Evolutionary conservation across 1,140 invertebrate species (phyloP).

Genomic region (Sipha flava): DNA sequence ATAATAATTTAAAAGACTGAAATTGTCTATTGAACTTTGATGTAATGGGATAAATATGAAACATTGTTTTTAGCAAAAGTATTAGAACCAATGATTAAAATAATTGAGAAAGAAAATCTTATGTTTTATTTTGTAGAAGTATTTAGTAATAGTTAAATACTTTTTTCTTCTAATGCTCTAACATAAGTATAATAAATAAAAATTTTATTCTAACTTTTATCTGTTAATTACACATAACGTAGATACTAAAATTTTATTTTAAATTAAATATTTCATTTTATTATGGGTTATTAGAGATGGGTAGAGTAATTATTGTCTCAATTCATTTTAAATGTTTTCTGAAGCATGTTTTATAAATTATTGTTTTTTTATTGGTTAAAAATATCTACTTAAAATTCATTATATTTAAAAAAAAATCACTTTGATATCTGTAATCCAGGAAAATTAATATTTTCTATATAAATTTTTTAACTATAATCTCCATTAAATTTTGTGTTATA

Average conservation of each 20-base stretch:
- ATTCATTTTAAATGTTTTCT: no score
- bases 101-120: no score
- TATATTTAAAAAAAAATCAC: background rate
- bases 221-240: background rate
- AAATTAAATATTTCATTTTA: background rate
- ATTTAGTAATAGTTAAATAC: no score
- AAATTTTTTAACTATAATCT: background rate
- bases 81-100: background rate
- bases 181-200: no score
- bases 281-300: background rate
- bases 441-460: background rate
- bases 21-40: background rate
- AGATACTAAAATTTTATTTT: background rate
- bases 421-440: background rate
- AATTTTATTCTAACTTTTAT: background rate
- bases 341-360: no score
- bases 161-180: no score
- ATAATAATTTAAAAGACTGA: slow-evolving; percentile 7
- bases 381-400: background rate
- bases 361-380: background rate
- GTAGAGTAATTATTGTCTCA: background rate
- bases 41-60: background rate
- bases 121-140: no score
- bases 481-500: background rate
- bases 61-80: background rate